These are phyloP conservation scores for Datnioides undecimradiatus DNA, from an alignment of 2,113 vertebrate genomes.

Conservation along the genomic window DNA sequence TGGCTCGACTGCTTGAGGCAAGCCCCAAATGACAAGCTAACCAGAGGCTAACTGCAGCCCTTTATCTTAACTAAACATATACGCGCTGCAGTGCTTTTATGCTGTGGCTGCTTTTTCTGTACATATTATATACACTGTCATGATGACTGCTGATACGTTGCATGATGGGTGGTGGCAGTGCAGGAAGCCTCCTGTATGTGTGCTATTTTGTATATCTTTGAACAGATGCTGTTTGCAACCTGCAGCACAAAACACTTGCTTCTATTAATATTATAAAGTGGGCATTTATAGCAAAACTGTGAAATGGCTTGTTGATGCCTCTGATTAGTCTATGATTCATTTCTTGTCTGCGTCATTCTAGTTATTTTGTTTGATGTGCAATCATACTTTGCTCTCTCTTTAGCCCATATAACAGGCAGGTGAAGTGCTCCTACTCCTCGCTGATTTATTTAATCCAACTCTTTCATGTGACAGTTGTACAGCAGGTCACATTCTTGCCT, in stretches of 20 bases:
- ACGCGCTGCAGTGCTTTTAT: no score
- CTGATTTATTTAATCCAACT: background rate
- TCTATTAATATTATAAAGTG: background rate
- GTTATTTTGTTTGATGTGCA: background rate
- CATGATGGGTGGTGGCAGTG: no score
- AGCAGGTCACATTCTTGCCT: background rate
- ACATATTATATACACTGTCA: no score
- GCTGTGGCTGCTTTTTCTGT: no score
- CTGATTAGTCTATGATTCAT: background rate
- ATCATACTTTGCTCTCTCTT: background rate
- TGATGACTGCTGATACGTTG: no score
- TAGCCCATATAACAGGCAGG: background rate
- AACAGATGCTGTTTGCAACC: no score
- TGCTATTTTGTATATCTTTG: no score
- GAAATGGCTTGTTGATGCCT: background rate
- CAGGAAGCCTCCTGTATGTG: no score
- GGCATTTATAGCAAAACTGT: background rate
- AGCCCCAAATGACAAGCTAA: no score
- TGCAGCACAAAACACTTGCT: background rate
- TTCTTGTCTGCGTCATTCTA: background rate
- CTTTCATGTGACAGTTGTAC: constrained; percentile 3
- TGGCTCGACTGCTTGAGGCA: no score
- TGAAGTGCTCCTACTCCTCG: background rate
- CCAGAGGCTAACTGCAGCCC: no score
- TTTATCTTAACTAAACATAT: no score